Base-by-base conservation (phyloP, 2,113 vertebrate species). In the Ctenomys sociabilis region DNA sequence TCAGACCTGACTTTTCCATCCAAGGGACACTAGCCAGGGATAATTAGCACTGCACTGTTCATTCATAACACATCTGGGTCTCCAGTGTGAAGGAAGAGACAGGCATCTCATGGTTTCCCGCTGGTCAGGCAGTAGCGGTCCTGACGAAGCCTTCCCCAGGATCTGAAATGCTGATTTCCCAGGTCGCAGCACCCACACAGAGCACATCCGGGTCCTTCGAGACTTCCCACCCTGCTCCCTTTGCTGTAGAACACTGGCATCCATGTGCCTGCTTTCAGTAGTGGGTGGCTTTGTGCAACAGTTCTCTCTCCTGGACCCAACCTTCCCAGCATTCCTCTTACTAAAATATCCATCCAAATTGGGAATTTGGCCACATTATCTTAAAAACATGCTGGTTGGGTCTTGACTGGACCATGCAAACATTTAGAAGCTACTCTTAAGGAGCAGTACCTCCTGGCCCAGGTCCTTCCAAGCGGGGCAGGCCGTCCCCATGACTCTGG, bases 381-480 rank as follows among this genome's bases (percentile, higher is more conserved):
- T 52, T 14, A 54, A 63, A 13, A 64, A 45, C 24, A 49, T 9
- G 35, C 49, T 35, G 37, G 26, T 54, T 28, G 32, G 73, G 45
- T 54, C 95, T 93, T 87, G 63, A 81, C 7, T 43, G 78, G 89
- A 66, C 10, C 35, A 35, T n/a, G 49, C 26, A 63, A 57, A 80
- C 40, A 57, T 49, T 63, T 75, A 88, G 88, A 93, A 93, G 81
- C 57, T 8, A 57, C 88, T 86, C 6, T 70, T n/a, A 85, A 73
- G 35, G 52, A 81, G 10, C 37, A 64, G 49, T 24, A 28, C 10
- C 66, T 45, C 43, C 54, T 19, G 54, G 54, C 16, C 54, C 54
- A 57, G 54, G 0, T 21, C 61, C 37, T 19, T 64, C 70, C 43
- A 26, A 32, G 68, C 2, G 22, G 68, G 54, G 61, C n/a, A 57